Percentiles rank a stretch among this genome's conserved stretches.
These are phyloP conservation scores for Lutjanus campechanus DNA, from an alignment of 2,797 vertebrate species.

Conservation along the genomic window DNA sequence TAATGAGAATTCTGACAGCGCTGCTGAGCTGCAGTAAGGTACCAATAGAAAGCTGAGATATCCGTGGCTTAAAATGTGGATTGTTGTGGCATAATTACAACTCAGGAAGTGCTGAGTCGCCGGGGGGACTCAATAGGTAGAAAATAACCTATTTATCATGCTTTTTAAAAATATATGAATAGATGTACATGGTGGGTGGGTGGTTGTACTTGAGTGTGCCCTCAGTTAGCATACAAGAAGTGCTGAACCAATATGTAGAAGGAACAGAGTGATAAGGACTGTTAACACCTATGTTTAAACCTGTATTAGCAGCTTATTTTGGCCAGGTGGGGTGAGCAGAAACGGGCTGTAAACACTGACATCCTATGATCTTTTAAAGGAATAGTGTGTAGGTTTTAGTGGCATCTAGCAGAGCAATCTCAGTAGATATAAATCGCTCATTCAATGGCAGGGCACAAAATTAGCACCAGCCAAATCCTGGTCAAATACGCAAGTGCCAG, in stretches of 20 bases:
- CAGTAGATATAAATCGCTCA: no score
- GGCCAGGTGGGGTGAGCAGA: not conserved
- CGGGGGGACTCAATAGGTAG: not conserved
- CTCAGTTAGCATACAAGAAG: not conserved
- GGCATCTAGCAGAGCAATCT: no score
- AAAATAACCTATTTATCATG: constrained; percentile 16
- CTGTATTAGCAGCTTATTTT: not conserved
- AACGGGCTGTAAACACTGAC: constrained; percentile 7
- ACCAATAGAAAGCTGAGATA: constrained; percentile 19
- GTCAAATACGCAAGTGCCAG: no score
- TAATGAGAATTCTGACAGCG: constrained; percentile 62
- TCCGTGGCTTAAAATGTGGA: constrained; percentile 4
- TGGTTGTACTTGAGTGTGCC: not conserved
- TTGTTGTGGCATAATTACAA: constrained; percentile 40
- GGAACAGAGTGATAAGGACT: not conserved
- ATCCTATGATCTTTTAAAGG: not conserved
- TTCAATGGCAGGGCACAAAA: no score
- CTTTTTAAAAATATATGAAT: not conserved
- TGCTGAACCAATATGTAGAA: not conserved
- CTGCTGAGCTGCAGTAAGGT: constrained; percentile 30
- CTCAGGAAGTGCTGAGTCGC: constrained; percentile 18
- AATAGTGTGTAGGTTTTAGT: no score
- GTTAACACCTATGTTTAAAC: not conserved
- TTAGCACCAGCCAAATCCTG: no score
- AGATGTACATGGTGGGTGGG: not conserved